phyloP scores from a whole-genome alignment of 2,797 vertebrate genomes.

The Spinus olivaceus region DNA sequence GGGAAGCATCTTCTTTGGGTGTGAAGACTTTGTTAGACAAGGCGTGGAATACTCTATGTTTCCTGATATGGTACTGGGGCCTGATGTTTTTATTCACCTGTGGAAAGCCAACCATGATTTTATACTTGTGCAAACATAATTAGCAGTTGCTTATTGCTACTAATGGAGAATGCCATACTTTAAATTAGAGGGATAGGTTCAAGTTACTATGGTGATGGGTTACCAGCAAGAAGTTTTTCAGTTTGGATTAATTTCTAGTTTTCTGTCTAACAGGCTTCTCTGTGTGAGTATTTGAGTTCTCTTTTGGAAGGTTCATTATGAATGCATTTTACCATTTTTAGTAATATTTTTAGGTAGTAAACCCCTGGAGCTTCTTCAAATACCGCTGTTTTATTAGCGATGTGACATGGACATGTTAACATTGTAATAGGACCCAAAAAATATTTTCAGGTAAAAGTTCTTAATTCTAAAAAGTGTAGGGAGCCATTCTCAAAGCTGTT shows the following conservation, averaged over 20 bases:
- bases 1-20: neutral
- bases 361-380: neutral
- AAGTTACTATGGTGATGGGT: neutral
- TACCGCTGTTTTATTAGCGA: neutral
- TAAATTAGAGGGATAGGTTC: neutral
- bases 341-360: neutral
- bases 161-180: accelerated
- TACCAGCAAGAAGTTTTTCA: neutral
- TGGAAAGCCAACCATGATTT: neutral
- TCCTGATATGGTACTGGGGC: neutral
- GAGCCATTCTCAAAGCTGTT: neutral
- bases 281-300: neutral
- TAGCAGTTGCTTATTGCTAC: neutral
- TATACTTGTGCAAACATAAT: neutral
- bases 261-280: neutral
- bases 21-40: neutral
- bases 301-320: neutral
- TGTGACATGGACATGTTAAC: neutral
- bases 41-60: accelerated
- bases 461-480: neutral
- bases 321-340: neutral
- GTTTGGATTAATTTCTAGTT: neutral
- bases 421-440: neutral
- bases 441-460: neutral
- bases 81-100: neutral